These are phyloP conservation scores for Aphelenchoides fujianensis DNA, from an alignment of 1,140 invertebrate species.

Conservation along the genomic window DNA sequence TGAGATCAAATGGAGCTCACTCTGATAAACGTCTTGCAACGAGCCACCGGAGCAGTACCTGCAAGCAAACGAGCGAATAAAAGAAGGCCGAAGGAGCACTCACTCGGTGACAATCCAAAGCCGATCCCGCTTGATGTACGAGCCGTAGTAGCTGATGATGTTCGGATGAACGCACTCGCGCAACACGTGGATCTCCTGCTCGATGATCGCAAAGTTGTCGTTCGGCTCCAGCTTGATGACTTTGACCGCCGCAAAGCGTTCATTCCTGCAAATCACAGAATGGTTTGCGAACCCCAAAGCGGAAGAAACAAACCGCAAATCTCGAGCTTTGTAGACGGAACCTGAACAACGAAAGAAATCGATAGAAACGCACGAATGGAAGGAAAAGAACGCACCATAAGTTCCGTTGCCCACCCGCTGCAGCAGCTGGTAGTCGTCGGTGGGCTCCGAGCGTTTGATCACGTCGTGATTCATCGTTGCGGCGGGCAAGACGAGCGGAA, in stretches of 20 bases:
- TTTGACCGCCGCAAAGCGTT: slow-evolving; percentile 42
- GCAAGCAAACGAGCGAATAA: no score
- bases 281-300: not conserved
- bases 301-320: slow-evolving; percentile 23
- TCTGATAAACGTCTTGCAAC: slow-evolving; percentile 82
- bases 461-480: slow-evolving; percentile 21
- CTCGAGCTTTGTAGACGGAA: slow-evolving; percentile 20
- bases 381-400: slow-evolving; percentile 44
- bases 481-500: no score
- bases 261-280: slow-evolving; percentile 26
- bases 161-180: slow-evolving; percentile 80
- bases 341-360: slow-evolving; percentile 24
- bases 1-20: no score
- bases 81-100: no score
- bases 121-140: slow-evolving; percentile 71
- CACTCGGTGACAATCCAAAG: slow-evolving; percentile 55
- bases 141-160: slow-evolving; percentile 96
- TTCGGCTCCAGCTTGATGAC: slow-evolving; percentile 64
- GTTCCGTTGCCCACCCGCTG: slow-evolving; percentile 43
- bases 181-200: slow-evolving; percentile 99
- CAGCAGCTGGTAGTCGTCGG: slow-evolving; percentile 43
- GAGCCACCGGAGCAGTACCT: slow-evolving; percentile 41
- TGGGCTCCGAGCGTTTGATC: slow-evolving; percentile 49
- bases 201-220: slow-evolving; percentile 96
- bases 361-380: not conserved